Evolutionary conservation across 2,113 vertebrate species (phyloP).

Genomic region (Seriola aureovittata): DNA sequence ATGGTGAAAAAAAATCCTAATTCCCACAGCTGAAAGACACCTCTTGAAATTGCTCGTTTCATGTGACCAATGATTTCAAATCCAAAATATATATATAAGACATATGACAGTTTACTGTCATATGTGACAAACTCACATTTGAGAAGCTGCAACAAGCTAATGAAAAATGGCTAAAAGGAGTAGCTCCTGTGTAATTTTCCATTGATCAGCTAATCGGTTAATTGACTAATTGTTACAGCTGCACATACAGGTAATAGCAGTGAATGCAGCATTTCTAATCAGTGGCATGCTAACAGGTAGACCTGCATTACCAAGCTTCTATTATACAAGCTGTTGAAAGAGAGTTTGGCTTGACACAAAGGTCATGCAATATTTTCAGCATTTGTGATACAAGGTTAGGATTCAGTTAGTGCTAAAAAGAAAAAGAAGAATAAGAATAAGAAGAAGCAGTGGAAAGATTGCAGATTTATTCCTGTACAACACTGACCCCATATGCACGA

Average conservation of each 20-base stretch:
- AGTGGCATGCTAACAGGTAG: background rate
- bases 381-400: constrained; percentile 24
- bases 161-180: background rate
- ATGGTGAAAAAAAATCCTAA: too few relatives aligned
- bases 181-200: background rate
- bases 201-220: background rate
- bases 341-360: constrained; percentile 9
- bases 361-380: constrained; percentile 7
- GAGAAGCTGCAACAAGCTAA: background rate
- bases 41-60: background rate
- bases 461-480: constrained; percentile 30
- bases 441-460: background rate
- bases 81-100: background rate
- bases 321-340: background rate
- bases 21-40: background rate
- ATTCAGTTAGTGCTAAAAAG: background rate
- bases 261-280: background rate
- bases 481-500: constrained; percentile 2
- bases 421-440: too few relatives aligned
- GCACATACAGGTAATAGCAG: background rate
- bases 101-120: background rate
- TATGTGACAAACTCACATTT: background rate
- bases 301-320: background rate
- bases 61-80: background rate
- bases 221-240: background rate